Evolutionary conservation across 1,140 invertebrate genomes (phyloP), one percentile per base, ranked within the genome.

Genomic region (Chionoecetes opilio): DNA sequence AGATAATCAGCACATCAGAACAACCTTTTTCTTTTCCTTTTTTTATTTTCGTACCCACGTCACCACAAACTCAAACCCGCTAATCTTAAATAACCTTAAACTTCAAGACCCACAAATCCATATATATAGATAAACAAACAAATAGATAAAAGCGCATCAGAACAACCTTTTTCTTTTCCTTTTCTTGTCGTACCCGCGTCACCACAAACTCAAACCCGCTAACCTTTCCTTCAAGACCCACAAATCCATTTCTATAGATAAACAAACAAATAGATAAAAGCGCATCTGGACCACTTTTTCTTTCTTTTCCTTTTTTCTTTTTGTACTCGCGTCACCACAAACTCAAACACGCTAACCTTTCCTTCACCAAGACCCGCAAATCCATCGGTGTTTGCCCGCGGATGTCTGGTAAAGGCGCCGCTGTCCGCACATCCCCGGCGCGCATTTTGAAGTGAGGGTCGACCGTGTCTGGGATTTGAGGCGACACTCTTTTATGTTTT

Each of bases 361-460:
- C 46, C 46, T 87, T 46, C 38, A 31, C 35, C 87, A 90, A 90
- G 63, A 17, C 21, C 21, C 21, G 6, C 11, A 75, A 17, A 94
- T 90, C 86, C 93, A 90, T 75, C 53, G 90, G 82, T 94, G 82
- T 94, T 94, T 94, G 37, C 63, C 32, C 93, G 46, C 34, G 93
- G 93, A 90, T 90, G 84, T 94, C 63, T 35, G 41, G 53, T 88
- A 90, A 90, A 94, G 93, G 37, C 87, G 88, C 86, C 0, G 53
- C 93, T 82, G n/a, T 37, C 63, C 11, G 34, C 41, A 88, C 87
- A 90, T 94, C 87, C 41, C 32, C 86, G 53, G 53, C 38, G 93
- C 87, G 93, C 90, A 82, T 94, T 94, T 94, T 94, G 93, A 94
- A 90, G 89, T 21, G 46, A 90, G 35, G 87, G 63, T 46, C 31